Base-by-base conservation (phyloP, 2,113 vertebrate genomes). In the Morone chrysops region DNA sequence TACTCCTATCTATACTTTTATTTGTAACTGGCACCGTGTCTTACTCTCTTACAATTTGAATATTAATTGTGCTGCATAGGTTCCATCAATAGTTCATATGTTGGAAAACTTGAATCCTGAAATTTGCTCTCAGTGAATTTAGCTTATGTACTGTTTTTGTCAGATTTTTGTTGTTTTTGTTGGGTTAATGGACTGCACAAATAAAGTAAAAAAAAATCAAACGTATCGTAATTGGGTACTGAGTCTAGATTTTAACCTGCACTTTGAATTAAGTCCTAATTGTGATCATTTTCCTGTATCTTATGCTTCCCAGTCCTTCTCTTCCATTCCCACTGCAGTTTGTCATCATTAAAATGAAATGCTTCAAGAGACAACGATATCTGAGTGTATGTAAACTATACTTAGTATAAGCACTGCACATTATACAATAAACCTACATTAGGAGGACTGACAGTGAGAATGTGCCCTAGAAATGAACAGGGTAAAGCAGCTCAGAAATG, bases 401-500 rank as follows among this genome's bases (percentile, higher is more conserved):
- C 53, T 79, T 54, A 41, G n/a, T 71, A 86, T 73, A 80, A 68
- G 80, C 61, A 20, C 56, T 67, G 69, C 38, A 50, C 59, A 88
- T 68, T 59, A 88, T 63, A 82, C 75, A 88, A 82, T 86, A 83
- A 86, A 73, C 75, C 78, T 80, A 68, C 17, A 85, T 83, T 68
- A 76, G 48, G 47, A 66, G 18, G 59, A 62, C 50, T 76, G 78
- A 75, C 79, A 62, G 83, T 0, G 31, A 75, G 61, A 77, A 82
- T 70, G 80, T 87, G 87, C 50, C 77, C 75, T 68, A 86, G 75
- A 90, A 90, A 88, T 48, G 57, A 59, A 36, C 62, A 87, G 69
- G 87, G 67, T 83, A 89, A 77, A 88, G 86, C 87, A 36, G 84
- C 81, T 87, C 81, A 86, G 80, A 91, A 91, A 91, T 84, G 75